phyloP scores from a whole-genome alignment of 2,797 vertebrate species.

The Pseudocheirus occidentalis region DNA sequence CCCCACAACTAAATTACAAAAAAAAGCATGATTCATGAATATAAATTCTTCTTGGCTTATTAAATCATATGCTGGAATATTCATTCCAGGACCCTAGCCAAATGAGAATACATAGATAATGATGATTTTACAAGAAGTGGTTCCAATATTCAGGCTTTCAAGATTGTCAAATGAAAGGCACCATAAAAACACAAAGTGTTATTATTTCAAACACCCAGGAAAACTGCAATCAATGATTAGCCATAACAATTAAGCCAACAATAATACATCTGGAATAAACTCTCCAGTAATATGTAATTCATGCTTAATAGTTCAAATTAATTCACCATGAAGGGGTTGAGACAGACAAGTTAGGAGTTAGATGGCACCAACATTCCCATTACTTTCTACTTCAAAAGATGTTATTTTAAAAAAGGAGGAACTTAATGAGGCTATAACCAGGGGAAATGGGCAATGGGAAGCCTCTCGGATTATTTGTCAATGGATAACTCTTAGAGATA shows the following conservation, averaged over 20 bases:
- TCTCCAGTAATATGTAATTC: slow-evolving; percentile 66
- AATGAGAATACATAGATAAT: slow-evolving; percentile 61
- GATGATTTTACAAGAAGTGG: slow-evolving; percentile 59
- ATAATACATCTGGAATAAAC: slow-evolving; percentile 72
- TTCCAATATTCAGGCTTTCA: slow-evolving; percentile 65
- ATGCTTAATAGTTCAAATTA: slow-evolving; percentile 75
- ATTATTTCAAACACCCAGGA: slow-evolving; percentile 68
- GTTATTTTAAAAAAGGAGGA: slow-evolving; percentile 56
- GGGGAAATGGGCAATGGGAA: slow-evolving; percentile 59
- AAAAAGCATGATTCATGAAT: slow-evolving; percentile 63
- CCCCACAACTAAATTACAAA: slow-evolving; percentile 41
- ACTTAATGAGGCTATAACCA: slow-evolving; percentile 61
- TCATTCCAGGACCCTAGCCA: slow-evolving; percentile 43
- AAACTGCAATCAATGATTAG: slow-evolving; percentile 75
- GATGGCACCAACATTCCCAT: slow-evolving; percentile 71
- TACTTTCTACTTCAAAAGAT: slow-evolving; percentile 68
- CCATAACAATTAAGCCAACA: slow-evolving; percentile 75
- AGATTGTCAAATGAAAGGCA: slow-evolving; percentile 64
- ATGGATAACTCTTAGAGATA: slow-evolving; percentile 44
- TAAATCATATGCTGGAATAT: slow-evolving; percentile 63
- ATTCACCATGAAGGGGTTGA: slow-evolving; percentile 67
- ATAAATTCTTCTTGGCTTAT: slow-evolving; percentile 69
- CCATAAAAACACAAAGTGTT: slow-evolving; percentile 59
- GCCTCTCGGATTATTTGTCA: neutral
- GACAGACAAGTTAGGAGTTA: slow-evolving; percentile 65